Evolutionary conservation across 2,888 invertebrate species (phyloP), one percentile per base, ranked within the genome.

Genomic region (Unio pictorum): DNA sequence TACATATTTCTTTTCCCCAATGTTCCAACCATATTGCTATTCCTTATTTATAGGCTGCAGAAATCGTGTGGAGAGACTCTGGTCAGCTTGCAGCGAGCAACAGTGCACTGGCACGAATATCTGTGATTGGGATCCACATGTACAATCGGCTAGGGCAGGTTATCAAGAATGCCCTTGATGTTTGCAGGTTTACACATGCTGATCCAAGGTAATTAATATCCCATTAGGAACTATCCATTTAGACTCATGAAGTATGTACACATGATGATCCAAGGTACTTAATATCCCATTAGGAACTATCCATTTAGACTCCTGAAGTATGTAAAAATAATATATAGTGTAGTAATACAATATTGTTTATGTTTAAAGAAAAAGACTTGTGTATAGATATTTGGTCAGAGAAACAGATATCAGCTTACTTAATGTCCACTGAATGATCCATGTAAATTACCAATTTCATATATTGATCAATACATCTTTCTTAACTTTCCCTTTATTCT

Each of bases 171-270:
- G 80, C 87, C 4, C 63, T 86, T n/a, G 81, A 83, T 61, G 76
- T 88, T 55, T 87, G 88, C 69, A 79, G 79, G 63, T 77, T 81
- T 11, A 86, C 87, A 30, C 88, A 88, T 70, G 77, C 79, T 64
- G 87, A 88, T 61, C 84, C 87, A 26, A 81, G 85, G 86, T 86
- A 71, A 11, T 15, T 45, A 45, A 45, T 45, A 45, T 45, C 2
- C 15, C 45, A 56, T 66, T 18, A 20, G n/a, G 23, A 45, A 20
- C 54, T n/a, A 11, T 30, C 45, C 45, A 45, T 11, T 45, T 45
- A 45, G 3, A 17, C 23, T 59, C 26, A 17, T 59, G 15, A 28
- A 26, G 17, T 11, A 18, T 59, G 17, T 5, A 18, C 6, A 45
- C 1, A 5, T 6, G 17, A 18, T 64, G 87, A 88, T 61, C 84